phyloP scores from a whole-genome alignment of 2,797 vertebrate genomes.

The Spinus pinus region DNA sequence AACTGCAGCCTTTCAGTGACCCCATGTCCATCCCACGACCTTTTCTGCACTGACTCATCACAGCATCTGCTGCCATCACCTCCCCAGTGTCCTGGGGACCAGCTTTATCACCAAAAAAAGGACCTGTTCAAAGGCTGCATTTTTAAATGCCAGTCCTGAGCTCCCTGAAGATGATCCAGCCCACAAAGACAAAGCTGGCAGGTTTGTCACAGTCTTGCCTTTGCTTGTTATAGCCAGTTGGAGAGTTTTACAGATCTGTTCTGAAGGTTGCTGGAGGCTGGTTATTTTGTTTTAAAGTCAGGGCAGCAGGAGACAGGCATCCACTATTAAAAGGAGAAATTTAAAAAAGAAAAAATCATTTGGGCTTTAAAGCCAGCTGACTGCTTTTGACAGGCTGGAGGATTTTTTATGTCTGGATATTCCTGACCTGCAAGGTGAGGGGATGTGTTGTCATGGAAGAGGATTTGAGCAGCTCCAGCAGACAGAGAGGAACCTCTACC shows the following conservation, averaged over 20 bases:
- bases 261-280: constrained; percentile 50
- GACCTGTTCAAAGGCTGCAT: not conserved
- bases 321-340: not conserved
- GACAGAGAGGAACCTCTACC: not conserved
- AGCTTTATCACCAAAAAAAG: not conserved
- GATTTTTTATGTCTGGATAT: not conserved
- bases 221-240: not conserved
- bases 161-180: not conserved
- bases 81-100: not conserved
- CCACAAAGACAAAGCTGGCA: not conserved
- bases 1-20: not conserved
- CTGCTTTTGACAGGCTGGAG: not conserved
- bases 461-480: not conserved
- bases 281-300: not conserved
- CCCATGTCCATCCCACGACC: not conserved
- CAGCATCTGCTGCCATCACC: not conserved
- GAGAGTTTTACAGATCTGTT: constrained; percentile 25
- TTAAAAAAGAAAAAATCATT: not conserved
- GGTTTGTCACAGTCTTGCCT: constrained; percentile 23
- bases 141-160: not conserved
- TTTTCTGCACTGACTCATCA: not conserved
- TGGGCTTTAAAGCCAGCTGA: not conserved
- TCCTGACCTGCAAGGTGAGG: not conserved
- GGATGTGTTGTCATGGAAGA: not conserved
- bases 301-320: not conserved